These are phyloP conservation scores for Eristalis tenax DNA, from an alignment of 2,888 invertebrate species.

Conservation along the genomic window DNA sequence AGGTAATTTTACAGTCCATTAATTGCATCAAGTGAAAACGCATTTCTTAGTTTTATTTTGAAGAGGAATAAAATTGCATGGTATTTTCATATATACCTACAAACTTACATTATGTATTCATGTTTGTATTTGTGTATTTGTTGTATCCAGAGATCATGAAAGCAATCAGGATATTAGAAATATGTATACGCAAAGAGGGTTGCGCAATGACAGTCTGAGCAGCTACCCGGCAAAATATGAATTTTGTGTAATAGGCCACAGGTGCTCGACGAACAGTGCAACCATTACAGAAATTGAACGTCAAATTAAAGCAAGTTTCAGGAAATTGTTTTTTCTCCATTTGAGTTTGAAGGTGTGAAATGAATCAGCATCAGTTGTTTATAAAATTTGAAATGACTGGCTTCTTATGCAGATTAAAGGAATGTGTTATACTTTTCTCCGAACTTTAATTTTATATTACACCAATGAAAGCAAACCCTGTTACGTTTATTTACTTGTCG, in stretches of 20 bases:
- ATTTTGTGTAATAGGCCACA: constrained; percentile 36
- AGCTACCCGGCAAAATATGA: constrained; percentile 19
- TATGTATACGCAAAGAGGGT: constrained; percentile 8
- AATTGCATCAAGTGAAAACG: constrained; percentile 34
- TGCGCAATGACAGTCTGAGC: neutral
- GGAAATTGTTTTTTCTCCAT: constrained; percentile 22
- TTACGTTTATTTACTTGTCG: neutral
- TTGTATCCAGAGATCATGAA: constrained; percentile 17
- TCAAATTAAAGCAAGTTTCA: constrained; percentile 18
- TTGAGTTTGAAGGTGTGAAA: constrained; percentile 19
- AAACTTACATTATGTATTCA: neutral
- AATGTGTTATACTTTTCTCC: constrained; percentile 23
- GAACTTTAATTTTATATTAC: constrained; percentile 58
- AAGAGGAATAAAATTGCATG: neutral
- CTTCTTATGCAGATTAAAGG: neutral
- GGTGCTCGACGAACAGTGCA: constrained; percentile 41
- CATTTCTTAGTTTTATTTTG: neutral
- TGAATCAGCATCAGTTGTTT: constrained; percentile 33
- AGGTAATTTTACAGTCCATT: constrained; percentile 29
- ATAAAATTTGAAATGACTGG: constrained; percentile 20
- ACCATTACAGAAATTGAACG: constrained; percentile 64
- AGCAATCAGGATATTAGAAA: constrained; percentile 44
- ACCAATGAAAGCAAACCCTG: constrained; percentile 23
- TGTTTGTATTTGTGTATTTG: neutral
- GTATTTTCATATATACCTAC: neutral